phyloP scores from a whole-genome alignment of 1,140 invertebrate genomes.

The Leptopilina boulardi region DNA sequence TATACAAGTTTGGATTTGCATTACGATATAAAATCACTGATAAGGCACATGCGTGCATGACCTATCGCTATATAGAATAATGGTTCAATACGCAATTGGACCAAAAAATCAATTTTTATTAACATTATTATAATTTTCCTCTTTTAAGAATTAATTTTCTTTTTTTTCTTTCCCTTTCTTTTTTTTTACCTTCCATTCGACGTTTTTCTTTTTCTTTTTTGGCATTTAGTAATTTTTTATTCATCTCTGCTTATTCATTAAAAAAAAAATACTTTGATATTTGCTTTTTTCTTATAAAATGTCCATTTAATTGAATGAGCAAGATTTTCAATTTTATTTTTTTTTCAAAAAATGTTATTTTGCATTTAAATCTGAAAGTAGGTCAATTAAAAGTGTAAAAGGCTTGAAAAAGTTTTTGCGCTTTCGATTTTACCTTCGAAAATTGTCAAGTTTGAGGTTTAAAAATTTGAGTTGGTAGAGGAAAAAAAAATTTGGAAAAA shows the following conservation, averaged over 20 bases:
- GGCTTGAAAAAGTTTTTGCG: background rate
- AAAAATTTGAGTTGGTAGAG: too few species aligned
- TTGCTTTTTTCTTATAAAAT: background rate
- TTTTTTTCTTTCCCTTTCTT: background rate
- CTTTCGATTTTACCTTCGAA: background rate
- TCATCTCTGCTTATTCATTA: too few species aligned
- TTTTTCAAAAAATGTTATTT: background rate
- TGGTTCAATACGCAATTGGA: constrained; percentile 36
- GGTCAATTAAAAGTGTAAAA: constrained; percentile 5
- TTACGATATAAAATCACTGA: constrained; percentile 9
- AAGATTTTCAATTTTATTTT: background rate
- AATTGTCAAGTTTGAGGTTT: too few species aligned
- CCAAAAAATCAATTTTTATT: constrained; percentile 33
- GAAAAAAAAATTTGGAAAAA: too few species aligned
- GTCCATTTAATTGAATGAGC: too few species aligned
- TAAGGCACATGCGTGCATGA: constrained; percentile 6
- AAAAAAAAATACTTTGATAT: too few species aligned
- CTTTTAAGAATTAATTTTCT: background rate
- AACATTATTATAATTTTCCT: too few species aligned
- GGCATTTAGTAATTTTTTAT: too few species aligned
- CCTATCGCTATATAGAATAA: constrained; percentile 12
- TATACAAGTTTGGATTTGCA: background rate
- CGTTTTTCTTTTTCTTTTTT: too few species aligned
- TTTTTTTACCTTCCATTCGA: background rate
- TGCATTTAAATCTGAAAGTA: background rate